These are phyloP conservation scores for Saimiri boliviensis DNA, from an alignment of 2,113 vertebrate species.

Conservation along the genomic window DNA sequence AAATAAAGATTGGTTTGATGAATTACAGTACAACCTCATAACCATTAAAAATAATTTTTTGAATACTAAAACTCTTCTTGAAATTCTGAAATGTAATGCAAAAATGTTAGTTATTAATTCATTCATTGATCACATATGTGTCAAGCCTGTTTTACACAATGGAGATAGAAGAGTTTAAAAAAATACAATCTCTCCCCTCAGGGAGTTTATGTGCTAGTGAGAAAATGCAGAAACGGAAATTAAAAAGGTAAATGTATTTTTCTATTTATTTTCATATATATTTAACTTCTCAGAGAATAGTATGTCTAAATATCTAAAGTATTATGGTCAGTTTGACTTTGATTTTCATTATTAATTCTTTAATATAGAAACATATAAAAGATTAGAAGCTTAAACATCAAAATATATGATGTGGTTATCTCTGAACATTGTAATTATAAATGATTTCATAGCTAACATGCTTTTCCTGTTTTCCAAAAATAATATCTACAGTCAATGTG, in stretches of 20 bases:
- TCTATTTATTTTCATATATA: neutral
- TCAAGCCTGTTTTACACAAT: neutral
- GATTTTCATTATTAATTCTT: neutral
- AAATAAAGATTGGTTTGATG: neutral
- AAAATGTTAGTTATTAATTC: neutral
- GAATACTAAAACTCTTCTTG: neutral
- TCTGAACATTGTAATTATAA: neutral
- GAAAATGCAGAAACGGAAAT: neutral
- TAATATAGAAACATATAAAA: neutral
- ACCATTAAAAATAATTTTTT: neutral
- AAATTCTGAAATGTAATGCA: neutral
- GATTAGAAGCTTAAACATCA: neutral
- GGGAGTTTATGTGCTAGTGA: neutral
- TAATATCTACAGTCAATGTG: neutral
- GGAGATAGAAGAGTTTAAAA: neutral
- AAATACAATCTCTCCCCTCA: neutral
- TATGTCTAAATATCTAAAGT: neutral
- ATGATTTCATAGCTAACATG: neutral
- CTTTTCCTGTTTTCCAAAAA: constrained; percentile 3
- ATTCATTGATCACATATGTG: neutral
- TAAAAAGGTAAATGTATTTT: neutral
- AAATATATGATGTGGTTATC: neutral
- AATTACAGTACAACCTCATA: neutral
- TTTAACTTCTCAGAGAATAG: neutral
- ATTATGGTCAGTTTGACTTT: neutral